These are phyloP conservation scores for Eulemur mongoz DNA, from an alignment of 2,797 vertebrate genomes.

Conservation along the genomic window DNA sequence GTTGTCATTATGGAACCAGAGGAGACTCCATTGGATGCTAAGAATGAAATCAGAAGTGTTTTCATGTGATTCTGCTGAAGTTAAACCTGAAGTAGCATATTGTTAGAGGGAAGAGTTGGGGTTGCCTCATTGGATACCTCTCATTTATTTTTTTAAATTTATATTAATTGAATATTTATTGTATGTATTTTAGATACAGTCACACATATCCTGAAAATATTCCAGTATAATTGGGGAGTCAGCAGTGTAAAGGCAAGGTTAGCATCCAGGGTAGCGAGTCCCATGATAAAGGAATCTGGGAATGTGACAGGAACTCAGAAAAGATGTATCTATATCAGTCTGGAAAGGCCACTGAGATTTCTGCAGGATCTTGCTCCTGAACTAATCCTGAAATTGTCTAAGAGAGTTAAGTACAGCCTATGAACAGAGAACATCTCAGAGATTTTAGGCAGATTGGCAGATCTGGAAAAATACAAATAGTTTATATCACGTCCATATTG, in stretches of 20 bases:
- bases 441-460: background rate
- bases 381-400: background rate
- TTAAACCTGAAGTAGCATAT: background rate
- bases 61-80: background rate
- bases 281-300: background rate
- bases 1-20: background rate
- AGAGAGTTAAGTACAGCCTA: background rate
- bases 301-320: background rate
- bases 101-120: fast-evolving
- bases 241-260: background rate
- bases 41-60: background rate
- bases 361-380: background rate
- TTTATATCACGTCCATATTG: background rate
- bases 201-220: background rate
- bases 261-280: background rate
- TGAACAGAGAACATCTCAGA: background rate
- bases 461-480: background rate
- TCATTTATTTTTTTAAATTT: background rate
- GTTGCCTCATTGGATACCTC: background rate
- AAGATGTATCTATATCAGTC: background rate
- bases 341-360: background rate
- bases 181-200: background rate
- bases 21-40: background rate
- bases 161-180: background rate
- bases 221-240: background rate